Evolutionary conservation across 2,113 vertebrate species (phyloP).

Genomic region (Xiphophorus maculatus): DNA sequence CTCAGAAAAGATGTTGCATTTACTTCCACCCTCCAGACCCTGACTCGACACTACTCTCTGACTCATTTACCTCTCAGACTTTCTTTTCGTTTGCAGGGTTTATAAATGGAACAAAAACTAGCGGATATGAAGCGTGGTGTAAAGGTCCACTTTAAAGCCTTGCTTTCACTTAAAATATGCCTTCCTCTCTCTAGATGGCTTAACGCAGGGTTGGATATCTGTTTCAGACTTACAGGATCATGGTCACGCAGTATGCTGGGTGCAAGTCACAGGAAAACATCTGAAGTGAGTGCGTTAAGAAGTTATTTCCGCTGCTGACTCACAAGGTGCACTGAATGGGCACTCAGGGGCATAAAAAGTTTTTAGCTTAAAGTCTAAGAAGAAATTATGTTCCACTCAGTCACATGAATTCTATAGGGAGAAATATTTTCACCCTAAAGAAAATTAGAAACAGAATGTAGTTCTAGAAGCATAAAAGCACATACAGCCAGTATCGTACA

Average conservation of each 20-base stretch:
- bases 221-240: conserved; percentile 19
- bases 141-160: conserved; percentile 22
- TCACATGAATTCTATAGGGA: not conserved
- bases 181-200: conserved; percentile 9
- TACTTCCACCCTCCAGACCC: conserved; percentile 14
- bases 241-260: conserved; percentile 23
- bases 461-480: not conserved
- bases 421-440: not conserved
- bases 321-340: conserved; percentile 24
- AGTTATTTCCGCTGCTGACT: conserved; percentile 42
- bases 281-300: conserved; percentile 32
- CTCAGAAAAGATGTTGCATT: conserved; percentile 31
- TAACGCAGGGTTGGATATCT: not conserved
- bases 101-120: conserved; percentile 46
- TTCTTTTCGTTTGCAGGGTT: conserved; percentile 30
- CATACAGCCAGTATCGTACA: not conserved
- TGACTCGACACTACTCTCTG: conserved; percentile 38
- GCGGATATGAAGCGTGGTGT: conserved; percentile 1
- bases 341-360: conserved; percentile 46
- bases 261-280: conserved; percentile 22
- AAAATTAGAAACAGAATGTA: not conserved
- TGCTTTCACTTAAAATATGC: conserved; percentile 15
- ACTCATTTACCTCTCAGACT: conserved; percentile 32
- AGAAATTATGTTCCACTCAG: not conserved
- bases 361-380: conserved; percentile 5